Percentiles rank a stretch among this genome's conserved stretches.
These are phyloP conservation scores for Girardia tigrina DNA, from an alignment of 2,888 invertebrate species.

Conservation along the genomic window DNA sequence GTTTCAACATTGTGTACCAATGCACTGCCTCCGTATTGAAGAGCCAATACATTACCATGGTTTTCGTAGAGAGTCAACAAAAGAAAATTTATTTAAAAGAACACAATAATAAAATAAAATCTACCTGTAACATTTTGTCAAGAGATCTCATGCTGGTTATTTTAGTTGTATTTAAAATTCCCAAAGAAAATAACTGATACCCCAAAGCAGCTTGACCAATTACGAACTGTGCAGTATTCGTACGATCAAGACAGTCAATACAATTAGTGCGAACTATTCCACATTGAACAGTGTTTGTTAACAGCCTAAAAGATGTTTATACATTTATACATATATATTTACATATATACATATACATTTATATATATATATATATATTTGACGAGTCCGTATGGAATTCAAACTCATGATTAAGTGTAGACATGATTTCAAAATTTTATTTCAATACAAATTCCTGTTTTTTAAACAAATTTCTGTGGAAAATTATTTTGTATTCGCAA, in stretches of 20 bases:
- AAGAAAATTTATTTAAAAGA: neutral
- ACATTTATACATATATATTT: too few relatives aligned
- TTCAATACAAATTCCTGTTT: too few relatives aligned
- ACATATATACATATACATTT: too few relatives aligned
- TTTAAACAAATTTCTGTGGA: too few relatives aligned
- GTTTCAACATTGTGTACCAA: constrained; percentile 75
- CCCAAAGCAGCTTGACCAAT: constrained; percentile 76
- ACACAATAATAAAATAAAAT: neutral
- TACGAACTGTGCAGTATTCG: constrained; percentile 96
- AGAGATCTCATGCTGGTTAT: neutral
- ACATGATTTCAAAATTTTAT: too few relatives aligned
- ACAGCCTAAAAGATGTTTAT: too few relatives aligned
- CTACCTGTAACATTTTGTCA: neutral
- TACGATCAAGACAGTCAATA: constrained; percentile 92
- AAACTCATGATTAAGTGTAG: too few relatives aligned
- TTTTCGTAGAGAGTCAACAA: constrained; percentile 64
- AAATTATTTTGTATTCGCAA: too few relatives aligned
- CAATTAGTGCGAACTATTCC: constrained; percentile 73
- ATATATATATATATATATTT: too few relatives aligned
- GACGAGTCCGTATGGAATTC: too few relatives aligned
- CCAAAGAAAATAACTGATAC: constrained; percentile 60
- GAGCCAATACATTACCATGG: constrained; percentile 84
- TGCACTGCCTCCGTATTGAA: constrained; percentile 95
- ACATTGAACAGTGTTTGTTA: constrained; percentile 43
- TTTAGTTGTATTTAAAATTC: constrained; percentile 65